Percentiles rank a stretch among this genome's conserved stretches.
Conservation (phyloP, 2,113 vertebrate species). For the Furnarius figulus region DNA sequence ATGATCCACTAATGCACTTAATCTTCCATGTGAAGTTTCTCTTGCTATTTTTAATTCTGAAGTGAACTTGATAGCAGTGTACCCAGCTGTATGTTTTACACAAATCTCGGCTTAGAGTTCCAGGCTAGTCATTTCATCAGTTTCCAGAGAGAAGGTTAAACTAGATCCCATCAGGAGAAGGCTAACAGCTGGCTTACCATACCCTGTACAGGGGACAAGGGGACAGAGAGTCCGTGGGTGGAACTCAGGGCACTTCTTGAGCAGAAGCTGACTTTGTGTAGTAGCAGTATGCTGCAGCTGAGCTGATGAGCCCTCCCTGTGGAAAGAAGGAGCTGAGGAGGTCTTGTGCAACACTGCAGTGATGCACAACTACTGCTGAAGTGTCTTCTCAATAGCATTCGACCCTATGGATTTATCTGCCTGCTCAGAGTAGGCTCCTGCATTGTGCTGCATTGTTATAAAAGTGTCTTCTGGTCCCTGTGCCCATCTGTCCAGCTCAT, state of each 20-base stretch:
- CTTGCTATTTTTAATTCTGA: constrained; percentile 45
- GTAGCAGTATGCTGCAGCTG: background rate
- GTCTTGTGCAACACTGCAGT: background rate
- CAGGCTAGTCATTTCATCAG: background rate
- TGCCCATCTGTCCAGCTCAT: background rate
- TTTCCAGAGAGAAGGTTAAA: background rate
- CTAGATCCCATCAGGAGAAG: background rate
- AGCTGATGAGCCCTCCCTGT: background rate
- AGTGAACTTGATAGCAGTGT: constrained; percentile 5
- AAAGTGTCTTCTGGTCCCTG: background rate
- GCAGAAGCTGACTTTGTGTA: background rate
- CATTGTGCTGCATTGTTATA: rapidly evolving
- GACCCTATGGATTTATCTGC: background rate
- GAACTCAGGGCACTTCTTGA: background rate
- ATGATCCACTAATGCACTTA: background rate
- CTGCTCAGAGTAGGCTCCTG: background rate
- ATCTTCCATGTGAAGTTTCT: constrained; percentile 29
- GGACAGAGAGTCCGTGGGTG: background rate
- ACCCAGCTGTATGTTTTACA: background rate
- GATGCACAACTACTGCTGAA: background rate
- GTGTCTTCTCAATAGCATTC: rapidly evolving
- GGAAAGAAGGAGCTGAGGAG: background rate
- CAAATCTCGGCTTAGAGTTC: background rate
- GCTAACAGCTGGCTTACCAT: background rate
- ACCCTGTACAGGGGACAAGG: background rate